These are phyloP conservation scores for Acrocephalus scirpaceus DNA, from an alignment of 2,797 vertebrate species.

Conservation along the genomic window DNA sequence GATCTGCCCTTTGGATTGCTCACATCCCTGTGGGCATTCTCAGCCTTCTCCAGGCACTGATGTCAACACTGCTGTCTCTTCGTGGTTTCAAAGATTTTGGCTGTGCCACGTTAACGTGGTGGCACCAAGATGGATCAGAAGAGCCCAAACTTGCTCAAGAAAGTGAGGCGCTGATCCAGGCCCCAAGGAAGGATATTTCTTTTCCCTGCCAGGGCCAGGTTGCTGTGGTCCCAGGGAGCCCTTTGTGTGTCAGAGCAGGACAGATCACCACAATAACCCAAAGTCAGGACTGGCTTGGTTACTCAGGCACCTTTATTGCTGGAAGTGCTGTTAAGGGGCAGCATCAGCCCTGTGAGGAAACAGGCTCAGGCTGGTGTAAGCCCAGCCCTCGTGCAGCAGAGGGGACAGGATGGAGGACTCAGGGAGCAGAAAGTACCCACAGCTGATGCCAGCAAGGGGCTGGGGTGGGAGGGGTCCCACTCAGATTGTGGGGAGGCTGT, in stretches of 20 bases:
- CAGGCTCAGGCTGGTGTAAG: neutral
- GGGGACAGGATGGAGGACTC: neutral
- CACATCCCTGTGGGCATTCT: neutral
- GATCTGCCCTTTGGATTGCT: fast-evolving
- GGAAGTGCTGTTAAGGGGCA: slow-evolving; percentile 18
- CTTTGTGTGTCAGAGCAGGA: neutral
- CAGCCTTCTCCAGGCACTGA: neutral
- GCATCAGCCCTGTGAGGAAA: neutral
- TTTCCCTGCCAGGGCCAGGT: neutral
- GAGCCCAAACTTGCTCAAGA: neutral
- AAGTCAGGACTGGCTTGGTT: neutral
- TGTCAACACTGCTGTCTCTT: neutral
- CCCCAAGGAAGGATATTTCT: neutral
- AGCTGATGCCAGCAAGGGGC: fast-evolving
- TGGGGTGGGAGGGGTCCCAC: neutral
- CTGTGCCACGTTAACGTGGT: neutral
- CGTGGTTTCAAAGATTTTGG: neutral
- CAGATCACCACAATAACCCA: slow-evolving; percentile 22
- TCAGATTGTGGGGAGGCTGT: neutral
- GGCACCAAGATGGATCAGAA: neutral
- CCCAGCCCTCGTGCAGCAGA: neutral
- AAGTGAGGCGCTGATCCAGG: neutral
- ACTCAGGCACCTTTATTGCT: slow-evolving; percentile 61
- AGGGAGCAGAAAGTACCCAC: fast-evolving
- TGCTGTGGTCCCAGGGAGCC: neutral